Base-by-base conservation (phyloP, 2,888 invertebrate genomes). In the Caenorhabditis japonica region DNA sequence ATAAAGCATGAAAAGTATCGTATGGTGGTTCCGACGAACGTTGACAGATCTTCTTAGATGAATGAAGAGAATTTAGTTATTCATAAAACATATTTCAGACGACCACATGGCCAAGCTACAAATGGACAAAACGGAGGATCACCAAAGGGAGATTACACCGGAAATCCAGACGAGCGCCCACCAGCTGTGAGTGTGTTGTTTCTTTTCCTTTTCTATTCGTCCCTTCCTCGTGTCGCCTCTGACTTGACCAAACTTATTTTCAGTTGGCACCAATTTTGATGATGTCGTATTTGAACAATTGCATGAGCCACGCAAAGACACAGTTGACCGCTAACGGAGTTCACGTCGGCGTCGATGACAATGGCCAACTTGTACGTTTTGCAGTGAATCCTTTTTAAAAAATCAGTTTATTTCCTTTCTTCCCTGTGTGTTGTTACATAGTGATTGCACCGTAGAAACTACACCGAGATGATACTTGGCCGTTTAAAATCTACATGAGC, bases 251-350 rank as follows among this genome's bases (percentile, higher is more conserved):
- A 39, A 30, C 15, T 12, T 3, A 2, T 19, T 46, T 81, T 69
- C 76, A 82, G 82, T 64, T 82, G 47, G 82, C 82, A 30, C 80
- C 82, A 33, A 80, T 80, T 56, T 70, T 81, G 51, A 85, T 85
- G 85, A 81, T 85, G 76, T 84, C 84, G 44, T 86, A 83, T 64
- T 75, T 85, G 64, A 85, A 85, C 68, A 81, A 64, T 49, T 83
- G 85, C 55, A 77, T 85, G 62, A 77, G 77, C 4, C 77, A 77
- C 47, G 80, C 81, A 36, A 84, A 85, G 69, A 75, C 77, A 17
- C 77, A 77, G n/a, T 55, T 85, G 44, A 82, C 75, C 38, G 76
- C 77, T 17, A 78, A 77, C 43, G 85, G 85, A 33, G 59, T 76
- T 27, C 82, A 77, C 15, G 71, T 83, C 34, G 70, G 71, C 4